These are phyloP conservation scores for Cosmia pyralina DNA, from an alignment of 2,888 invertebrate genomes.

Conservation along the genomic window DNA sequence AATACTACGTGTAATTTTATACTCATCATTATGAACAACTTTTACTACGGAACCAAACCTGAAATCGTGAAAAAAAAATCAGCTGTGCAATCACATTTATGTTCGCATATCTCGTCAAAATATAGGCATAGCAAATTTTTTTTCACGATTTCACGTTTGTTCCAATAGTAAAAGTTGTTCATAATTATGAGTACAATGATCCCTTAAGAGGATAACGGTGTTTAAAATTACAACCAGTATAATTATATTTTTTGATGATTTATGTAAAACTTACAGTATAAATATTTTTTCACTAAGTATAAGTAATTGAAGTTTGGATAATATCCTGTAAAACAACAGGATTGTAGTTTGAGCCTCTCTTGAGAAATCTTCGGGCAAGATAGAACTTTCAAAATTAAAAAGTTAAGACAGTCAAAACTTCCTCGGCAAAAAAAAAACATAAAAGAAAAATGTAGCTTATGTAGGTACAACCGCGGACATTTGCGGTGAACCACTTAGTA, in stretches of 20 bases:
- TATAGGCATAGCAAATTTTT: too few species aligned
- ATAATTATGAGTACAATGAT: too few species aligned
- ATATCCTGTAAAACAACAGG: constrained; percentile 7
- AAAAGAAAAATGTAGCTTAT: neutral
- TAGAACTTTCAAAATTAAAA: constrained; percentile 24
- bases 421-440: neutral
- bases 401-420: neutral
- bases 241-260: neutral
- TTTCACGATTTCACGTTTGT: too few species aligned
- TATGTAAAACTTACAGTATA: neutral
- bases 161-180: too few species aligned
- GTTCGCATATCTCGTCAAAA: too few species aligned
- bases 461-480: neutral
- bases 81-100: too few species aligned
- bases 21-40: too few species aligned
- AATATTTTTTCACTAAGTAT: neutral
- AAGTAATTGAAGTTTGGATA: neutral
- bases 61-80: too few species aligned
- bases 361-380: neutral
- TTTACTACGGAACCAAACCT: too few species aligned
- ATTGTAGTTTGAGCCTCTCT: neutral
- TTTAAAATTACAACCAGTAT: neutral
- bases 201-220: too few species aligned
- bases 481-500: too few species aligned
- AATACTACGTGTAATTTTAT: too few species aligned